Percentiles rank a stretch among this genome's conserved stretches.
These are phyloP conservation scores for Strix uralensis DNA, from an alignment of 2,113 vertebrate species.

Conservation along the genomic window DNA sequence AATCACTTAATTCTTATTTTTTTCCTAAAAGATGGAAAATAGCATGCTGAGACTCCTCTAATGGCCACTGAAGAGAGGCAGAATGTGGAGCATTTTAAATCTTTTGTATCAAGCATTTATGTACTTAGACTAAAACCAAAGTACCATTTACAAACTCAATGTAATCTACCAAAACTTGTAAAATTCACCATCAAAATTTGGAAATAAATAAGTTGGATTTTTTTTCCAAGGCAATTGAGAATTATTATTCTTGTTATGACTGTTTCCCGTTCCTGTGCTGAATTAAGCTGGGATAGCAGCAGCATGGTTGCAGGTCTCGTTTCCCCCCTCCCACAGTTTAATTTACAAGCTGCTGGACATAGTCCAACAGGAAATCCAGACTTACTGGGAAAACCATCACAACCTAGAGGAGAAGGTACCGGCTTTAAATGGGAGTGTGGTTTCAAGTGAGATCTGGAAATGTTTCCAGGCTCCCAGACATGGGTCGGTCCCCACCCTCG, in stretches of 20 bases:
- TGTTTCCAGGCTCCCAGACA: not conserved
- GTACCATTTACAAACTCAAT: not conserved
- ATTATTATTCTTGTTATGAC: not conserved
- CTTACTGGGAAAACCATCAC: not conserved
- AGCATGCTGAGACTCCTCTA: not conserved
- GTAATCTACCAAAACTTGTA: not conserved
- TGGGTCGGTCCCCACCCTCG: not conserved
- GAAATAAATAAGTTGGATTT: not conserved
- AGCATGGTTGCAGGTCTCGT: not conserved
- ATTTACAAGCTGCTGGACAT: not conserved
- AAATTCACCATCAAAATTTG: not conserved
- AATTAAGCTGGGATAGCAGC: not conserved
- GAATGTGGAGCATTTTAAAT: not conserved
- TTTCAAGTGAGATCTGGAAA: not conserved
- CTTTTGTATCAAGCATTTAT: not conserved
- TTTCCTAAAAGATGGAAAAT: not conserved
- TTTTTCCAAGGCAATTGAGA: not conserved
- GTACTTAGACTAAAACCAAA: not conserved
- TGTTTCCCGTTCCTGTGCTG: not conserved
- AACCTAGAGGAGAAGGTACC: not conserved
- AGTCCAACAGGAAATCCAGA: not conserved
- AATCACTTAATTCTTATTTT: not conserved
- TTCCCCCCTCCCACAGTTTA: not conserved
- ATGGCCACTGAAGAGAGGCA: not conserved
- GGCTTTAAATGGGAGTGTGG: not conserved